Conservation (phyloP, 1,140 invertebrate species). For the Meloidogyne hapla region DNA sequence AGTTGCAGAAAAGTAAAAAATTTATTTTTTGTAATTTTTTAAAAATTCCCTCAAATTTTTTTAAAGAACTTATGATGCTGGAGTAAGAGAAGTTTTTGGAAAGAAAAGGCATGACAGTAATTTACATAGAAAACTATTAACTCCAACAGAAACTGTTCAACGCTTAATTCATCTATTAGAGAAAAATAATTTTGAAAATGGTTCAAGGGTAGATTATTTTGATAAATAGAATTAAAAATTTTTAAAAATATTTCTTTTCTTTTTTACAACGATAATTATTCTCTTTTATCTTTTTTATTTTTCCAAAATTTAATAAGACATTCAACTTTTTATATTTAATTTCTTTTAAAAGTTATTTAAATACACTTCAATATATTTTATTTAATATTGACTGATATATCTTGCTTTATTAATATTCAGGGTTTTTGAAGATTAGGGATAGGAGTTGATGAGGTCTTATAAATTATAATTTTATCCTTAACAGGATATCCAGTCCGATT, state of each 20-base stretch:
- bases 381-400: no score
- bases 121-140: constrained; percentile 72
- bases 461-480: no score
- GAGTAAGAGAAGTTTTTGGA: constrained; percentile 41
- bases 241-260: neutral
- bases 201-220: constrained; percentile 83
- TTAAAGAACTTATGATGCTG: constrained; percentile 66
- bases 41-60: constrained; percentile 59
- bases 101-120: constrained; percentile 18
- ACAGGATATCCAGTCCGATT: no score
- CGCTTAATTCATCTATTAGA: constrained; percentile 75
- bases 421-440: no score
- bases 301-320: no score
- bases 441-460: no score
- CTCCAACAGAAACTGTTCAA: constrained; percentile 74
- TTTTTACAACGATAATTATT: no score
- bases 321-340: no score
- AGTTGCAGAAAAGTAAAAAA: constrained; percentile 67
- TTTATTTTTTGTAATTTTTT: neutral
- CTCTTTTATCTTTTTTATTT: no score
- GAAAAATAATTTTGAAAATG: constrained; percentile 76
- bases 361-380: no score
- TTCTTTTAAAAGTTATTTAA: no score
- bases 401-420: no score
- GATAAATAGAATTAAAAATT: constrained; percentile 66